Conservation (phyloP, 2,113 vertebrate species). For the Syngnathus floridae region DNA sequence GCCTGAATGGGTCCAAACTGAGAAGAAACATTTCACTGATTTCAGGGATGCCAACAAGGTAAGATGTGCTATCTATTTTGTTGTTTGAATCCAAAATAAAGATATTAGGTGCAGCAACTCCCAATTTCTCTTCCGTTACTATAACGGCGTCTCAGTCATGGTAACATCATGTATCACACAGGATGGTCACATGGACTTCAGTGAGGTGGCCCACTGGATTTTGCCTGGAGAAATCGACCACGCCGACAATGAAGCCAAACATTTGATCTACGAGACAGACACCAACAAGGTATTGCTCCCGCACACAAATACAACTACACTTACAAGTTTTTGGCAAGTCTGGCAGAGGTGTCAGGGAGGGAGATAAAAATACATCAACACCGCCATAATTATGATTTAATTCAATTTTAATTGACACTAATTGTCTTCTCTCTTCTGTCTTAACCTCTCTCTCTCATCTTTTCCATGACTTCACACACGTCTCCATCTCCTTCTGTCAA, state of each 20-base stretch:
- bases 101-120: neutral
- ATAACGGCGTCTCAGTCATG: neutral
- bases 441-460: neutral
- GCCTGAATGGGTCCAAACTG: constrained; percentile 81
- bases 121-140: neutral
- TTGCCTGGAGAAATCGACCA: constrained; percentile 82
- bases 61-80: neutral
- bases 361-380: neutral
- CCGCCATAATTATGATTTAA: constrained; percentile 30
- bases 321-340: neutral
- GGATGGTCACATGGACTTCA: constrained; percentile 77
- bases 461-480: neutral
- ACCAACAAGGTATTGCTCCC: constrained; percentile 70
- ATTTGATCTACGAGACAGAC: constrained; percentile 82
- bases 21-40: constrained; percentile 80
- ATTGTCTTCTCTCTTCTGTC: constrained; percentile 27
- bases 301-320: neutral
- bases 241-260: constrained; percentile 81
- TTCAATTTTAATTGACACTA: constrained; percentile 16
- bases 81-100: too few species aligned
- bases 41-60: constrained; percentile 81
- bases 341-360: too few species aligned
- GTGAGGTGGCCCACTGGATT: constrained; percentile 80
- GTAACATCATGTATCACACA: constrained; percentile 22
- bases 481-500: constrained; percentile 12